Base-by-base conservation (phyloP, 2,888 invertebrate genomes). In the Tetragnatha montana region DNA sequence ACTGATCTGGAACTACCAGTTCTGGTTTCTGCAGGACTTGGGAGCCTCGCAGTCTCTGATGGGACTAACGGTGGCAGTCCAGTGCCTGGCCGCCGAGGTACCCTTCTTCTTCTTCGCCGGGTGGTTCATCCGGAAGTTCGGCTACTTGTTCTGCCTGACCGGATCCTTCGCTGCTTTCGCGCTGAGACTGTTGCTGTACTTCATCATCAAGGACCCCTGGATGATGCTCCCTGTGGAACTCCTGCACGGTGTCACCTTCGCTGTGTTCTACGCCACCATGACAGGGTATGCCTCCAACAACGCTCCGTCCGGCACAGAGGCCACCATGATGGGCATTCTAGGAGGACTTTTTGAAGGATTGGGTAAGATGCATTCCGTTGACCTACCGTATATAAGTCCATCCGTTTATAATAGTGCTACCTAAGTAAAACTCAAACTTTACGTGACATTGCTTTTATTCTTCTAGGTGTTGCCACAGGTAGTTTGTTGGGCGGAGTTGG, bases 321-420 rank as follows among this genome's bases (percentile, higher is more conserved):
- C 97, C 0, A 97, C 98, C 14, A 96, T 97, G 93, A 97, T 97
- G 95, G 97, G 97, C 84, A 94, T 98, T 75, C 96, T 97, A 47
- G 97, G 97, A 17, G 97, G 97, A 1, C 94, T 97, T 76, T 98
- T 97, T 93, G 97, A 98, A 94, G 97, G 98, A n/a, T 94, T 97
- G 14, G 97, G 96, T 91, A 83, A 82, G 91, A 21, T 47, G 19
- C 3, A 47, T 12, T 22, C 22, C 6, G 12, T 60, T 17, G 8
- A 71, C 8, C 70, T 47, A 50, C 22, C 17, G 10, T 73, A 7
- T 49, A 49, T 8, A 7, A n/a, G 51, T 49, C 2, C 22, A 51
- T 79, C 6, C 4, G 17, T 19, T 6, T 79, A n/a, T n/a, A n/a
- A n/a, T 14, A 51, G 4, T 8, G n/a, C 0, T 4, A 49, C 6